A percentile compares a stretch with the other conserved stretches of the same genome.
Evolutionary conservation across 2,888 invertebrate species (phyloP).

Genomic region (Mycalesis mineus): DNA sequence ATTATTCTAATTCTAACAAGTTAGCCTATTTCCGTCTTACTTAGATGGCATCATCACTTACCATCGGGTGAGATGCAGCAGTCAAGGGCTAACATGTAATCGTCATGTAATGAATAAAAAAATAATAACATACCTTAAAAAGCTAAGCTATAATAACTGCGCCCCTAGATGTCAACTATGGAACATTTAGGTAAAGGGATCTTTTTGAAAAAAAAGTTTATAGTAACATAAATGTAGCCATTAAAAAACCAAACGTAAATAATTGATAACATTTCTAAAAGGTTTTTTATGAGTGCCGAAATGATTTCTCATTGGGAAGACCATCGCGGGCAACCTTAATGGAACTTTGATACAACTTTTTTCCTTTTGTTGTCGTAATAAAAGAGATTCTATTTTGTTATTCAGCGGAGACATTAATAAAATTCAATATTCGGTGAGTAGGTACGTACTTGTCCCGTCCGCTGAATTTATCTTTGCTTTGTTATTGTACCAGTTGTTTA

Average conservation of each 20-base stretch:
- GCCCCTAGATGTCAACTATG: too few species aligned
- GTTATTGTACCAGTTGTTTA: neutral
- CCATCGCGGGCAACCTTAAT: constrained; percentile 20
- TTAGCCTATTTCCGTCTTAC: too few species aligned
- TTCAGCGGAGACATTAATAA: neutral
- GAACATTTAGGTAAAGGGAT: too few species aligned
- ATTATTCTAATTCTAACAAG: too few species aligned
- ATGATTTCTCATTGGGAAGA: constrained; percentile 24
- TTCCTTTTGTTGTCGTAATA: constrained; percentile 14
- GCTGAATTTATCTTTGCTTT: neutral
- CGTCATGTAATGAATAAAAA: too few species aligned
- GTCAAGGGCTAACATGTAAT: too few species aligned
- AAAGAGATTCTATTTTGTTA: constrained; percentile 3
- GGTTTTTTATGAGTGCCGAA: constrained; percentile 27
- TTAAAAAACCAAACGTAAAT: constrained; percentile 27
- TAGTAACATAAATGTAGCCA: constrained; percentile 10
- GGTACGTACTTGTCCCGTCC: neutral
- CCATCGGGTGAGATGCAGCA: too few species aligned
- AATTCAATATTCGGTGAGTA: neutral
- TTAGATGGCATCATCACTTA: too few species aligned
- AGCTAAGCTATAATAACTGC: too few species aligned
- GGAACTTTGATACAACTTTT: constrained; percentile 15
- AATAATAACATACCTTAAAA: too few species aligned
- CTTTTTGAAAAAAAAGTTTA: neutral
- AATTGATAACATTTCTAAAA: constrained; percentile 28